These are phyloP conservation scores for Marcusenius ussheri DNA, from an alignment of 2,113 vertebrate species.

Conservation along the genomic window DNA sequence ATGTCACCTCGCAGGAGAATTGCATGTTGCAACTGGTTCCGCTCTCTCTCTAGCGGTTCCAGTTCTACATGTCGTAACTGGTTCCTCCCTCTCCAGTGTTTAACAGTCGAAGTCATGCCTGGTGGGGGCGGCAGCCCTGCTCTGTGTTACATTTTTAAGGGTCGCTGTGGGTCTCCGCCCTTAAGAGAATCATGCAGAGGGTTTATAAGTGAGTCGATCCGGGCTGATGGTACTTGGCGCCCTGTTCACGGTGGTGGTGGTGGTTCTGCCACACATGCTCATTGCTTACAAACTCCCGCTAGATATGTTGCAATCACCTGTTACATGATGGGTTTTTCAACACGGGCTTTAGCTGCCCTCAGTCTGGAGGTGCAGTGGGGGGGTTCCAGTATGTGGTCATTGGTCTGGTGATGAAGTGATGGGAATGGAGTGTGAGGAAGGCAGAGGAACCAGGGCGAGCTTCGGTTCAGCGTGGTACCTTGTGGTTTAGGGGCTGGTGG, in stretches of 20 bases:
- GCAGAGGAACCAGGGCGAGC: not conserved
- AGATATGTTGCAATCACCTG: not conserved
- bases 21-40: conserved; percentile 9
- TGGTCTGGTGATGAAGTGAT: not conserved
- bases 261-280: not conserved
- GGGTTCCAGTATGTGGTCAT: not conserved
- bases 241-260: not conserved
- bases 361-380: not conserved
- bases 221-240: not conserved
- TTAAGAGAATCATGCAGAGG: not conserved
- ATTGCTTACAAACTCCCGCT: not conserved
- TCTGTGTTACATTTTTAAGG: not conserved
- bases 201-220: not conserved
- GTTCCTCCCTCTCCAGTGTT: conserved; percentile 12
- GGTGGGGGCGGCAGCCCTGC: not conserved
- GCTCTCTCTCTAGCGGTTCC: not conserved
- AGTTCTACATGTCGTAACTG: conserved; percentile 10
- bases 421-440: not conserved
- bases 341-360: not conserved
- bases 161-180: not conserved
- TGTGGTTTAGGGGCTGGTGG: not conserved
- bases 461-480: not conserved
- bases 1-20: not conserved
- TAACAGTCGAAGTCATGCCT: not conserved
- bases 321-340: not conserved